These are phyloP conservation scores for Anaspis maculata DNA, from an alignment of 2,888 invertebrate genomes.

Conservation along the genomic window DNA sequence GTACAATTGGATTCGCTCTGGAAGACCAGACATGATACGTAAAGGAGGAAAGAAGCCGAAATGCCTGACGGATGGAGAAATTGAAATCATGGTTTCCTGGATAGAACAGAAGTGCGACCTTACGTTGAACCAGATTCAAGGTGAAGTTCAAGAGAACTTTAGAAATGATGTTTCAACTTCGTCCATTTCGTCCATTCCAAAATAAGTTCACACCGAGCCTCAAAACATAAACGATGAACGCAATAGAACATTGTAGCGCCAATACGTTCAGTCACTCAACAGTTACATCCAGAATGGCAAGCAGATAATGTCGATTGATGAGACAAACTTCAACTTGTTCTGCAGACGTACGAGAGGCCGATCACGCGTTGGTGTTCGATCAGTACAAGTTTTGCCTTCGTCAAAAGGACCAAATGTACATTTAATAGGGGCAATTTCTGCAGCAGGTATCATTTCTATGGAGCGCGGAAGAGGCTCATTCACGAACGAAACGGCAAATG, in stretches of 20 bases:
- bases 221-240: not conserved
- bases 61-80: too few species aligned
- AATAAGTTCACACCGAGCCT: not conserved
- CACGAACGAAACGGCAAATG: conserved; percentile 8
- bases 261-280: conserved; percentile 9
- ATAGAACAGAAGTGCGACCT: too few species aligned
- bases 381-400: conserved; percentile 13
- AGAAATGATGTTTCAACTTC: not conserved
- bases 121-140: not conserved
- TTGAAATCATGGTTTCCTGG: too few species aligned
- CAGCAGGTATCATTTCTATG: conserved; percentile 13
- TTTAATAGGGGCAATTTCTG: conserved; percentile 13
- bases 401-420: conserved; percentile 14
- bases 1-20: conserved; percentile 7
- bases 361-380: conserved; percentile 8
- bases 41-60: not conserved
- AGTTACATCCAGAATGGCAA: conserved; percentile 9
- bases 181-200: conserved; percentile 3
- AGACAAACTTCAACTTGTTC: conserved; percentile 14
- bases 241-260: conserved; percentile 3
- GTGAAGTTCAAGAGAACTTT: too few species aligned
- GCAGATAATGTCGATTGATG: too few species aligned
- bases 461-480: conserved; percentile 13
- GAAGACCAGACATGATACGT: conserved; percentile 2
- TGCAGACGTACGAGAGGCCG: conserved; percentile 13